These are phyloP conservation scores for Brotogeris chrysoptera DNA, from an alignment of 2,797 vertebrate species.

Conservation along the genomic window DNA sequence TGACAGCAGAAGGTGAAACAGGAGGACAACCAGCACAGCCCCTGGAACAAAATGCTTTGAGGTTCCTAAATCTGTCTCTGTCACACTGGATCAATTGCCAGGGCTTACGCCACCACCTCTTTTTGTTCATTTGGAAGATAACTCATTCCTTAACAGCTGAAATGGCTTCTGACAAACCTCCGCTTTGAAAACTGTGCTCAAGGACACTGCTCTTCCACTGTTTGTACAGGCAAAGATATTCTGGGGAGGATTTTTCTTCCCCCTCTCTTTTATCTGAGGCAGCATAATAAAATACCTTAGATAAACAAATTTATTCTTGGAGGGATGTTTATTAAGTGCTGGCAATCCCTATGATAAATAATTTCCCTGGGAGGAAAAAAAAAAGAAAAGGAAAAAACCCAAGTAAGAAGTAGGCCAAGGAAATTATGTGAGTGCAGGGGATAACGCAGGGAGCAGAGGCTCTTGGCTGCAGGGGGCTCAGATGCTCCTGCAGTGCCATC, in stretches of 20 bases:
- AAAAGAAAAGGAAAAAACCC: not conserved
- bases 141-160: slow-evolving; percentile 52
- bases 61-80: slow-evolving; percentile 56
- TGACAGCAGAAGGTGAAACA: slow-evolving; percentile 45
- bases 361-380: slow-evolving; percentile 41
- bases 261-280: slow-evolving; percentile 54
- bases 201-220: slow-evolving; percentile 57
- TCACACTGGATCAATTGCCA: slow-evolving; percentile 35
- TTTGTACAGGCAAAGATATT: slow-evolving; percentile 57
- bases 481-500: slow-evolving; percentile 22
- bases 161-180: slow-evolving; percentile 63
- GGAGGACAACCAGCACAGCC: slow-evolving; percentile 14
- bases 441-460: not conserved
- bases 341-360: slow-evolving; percentile 61
- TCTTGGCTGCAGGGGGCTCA: not conserved
- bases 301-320: slow-evolving; percentile 72
- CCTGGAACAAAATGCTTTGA: slow-evolving; percentile 43
- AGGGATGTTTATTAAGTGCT: slow-evolving; percentile 57
- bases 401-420: slow-evolving; percentile 51
- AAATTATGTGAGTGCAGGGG: not conserved
- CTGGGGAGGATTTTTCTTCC: not conserved
- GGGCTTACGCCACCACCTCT: not conserved
- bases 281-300: slow-evolving; percentile 70
- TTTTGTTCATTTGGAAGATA: slow-evolving; percentile 56
- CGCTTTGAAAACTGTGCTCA: slow-evolving; percentile 58